Percentiles rank a stretch among this genome's conserved stretches.
These are phyloP conservation scores for Eurytemora carolleeae DNA, from an alignment of 1,140 invertebrate genomes.

Conservation along the genomic window DNA sequence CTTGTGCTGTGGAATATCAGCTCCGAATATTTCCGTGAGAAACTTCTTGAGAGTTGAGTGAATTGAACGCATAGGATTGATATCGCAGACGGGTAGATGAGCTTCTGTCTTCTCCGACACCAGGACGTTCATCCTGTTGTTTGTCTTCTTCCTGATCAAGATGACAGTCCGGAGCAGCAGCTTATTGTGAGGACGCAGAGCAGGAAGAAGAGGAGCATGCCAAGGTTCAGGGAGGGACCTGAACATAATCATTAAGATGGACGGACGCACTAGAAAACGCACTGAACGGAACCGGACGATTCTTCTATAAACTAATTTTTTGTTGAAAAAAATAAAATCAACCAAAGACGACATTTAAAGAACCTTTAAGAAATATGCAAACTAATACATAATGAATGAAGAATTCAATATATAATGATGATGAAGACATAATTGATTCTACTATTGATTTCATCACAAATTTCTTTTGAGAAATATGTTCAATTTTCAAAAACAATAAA, in stretches of 20 bases:
- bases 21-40: constrained; percentile 75
- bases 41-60: constrained; percentile 69
- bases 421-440: no score
- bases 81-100: constrained; percentile 66
- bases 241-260: constrained; percentile 25
- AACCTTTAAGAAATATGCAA: no score
- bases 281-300: no score
- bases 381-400: no score
- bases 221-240: constrained; percentile 29
- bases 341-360: no score
- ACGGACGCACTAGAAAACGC: no score
- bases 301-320: no score
- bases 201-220: constrained; percentile 47
- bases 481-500: no score
- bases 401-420: no score
- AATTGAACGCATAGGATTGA: constrained; percentile 60
- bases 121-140: constrained; percentile 58
- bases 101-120: constrained; percentile 56
- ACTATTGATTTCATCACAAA: no score
- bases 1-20: constrained; percentile 52
- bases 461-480: no score
- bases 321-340: no score
- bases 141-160: constrained; percentile 55
- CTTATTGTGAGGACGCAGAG: constrained; percentile 40
- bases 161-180: constrained; percentile 54